phyloP scores from a whole-genome alignment of 2,888 invertebrate species.

The Amblyjoppa proteus region DNA sequence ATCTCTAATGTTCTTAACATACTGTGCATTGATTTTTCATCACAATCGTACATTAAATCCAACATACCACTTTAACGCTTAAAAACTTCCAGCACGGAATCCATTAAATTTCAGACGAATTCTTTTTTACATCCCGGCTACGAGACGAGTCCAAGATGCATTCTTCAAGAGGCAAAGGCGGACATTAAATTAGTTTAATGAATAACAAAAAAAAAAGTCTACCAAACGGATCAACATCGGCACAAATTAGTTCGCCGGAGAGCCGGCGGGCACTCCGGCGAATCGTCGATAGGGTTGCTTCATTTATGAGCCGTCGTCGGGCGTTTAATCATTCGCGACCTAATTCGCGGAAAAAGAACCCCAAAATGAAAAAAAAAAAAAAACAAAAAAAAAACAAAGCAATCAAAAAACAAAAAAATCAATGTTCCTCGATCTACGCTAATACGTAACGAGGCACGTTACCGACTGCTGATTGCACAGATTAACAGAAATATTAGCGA shows the following conservation, averaged over 20 bases:
- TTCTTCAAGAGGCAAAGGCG: slow-evolving; percentile 28
- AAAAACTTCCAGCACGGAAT: no score
- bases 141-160: slow-evolving; percentile 25
- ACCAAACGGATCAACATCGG: slow-evolving; percentile 25
- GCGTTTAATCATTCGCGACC: background rate
- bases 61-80: no score
- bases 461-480: slow-evolving; percentile 43
- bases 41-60: no score
- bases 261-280: slow-evolving; percentile 1
- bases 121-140: no score
- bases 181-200: slow-evolving; percentile 27
- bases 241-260: slow-evolving; percentile 28
- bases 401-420: background rate
- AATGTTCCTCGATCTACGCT: background rate
- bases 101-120: no score
- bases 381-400: no score
- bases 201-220: slow-evolving; percentile 35
- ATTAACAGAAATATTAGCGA: slow-evolving; percentile 44
- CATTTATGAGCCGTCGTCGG: background rate
- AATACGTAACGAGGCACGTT: background rate
- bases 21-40: no score
- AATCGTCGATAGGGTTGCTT: background rate
- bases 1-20: no score
- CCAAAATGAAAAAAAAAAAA: background rate
- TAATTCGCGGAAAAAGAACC: background rate